Evolutionary conservation across 1,140 invertebrate genomes (phyloP), one percentile per base, ranked within the genome.

Genomic region (Chelonus insularis): DNA sequence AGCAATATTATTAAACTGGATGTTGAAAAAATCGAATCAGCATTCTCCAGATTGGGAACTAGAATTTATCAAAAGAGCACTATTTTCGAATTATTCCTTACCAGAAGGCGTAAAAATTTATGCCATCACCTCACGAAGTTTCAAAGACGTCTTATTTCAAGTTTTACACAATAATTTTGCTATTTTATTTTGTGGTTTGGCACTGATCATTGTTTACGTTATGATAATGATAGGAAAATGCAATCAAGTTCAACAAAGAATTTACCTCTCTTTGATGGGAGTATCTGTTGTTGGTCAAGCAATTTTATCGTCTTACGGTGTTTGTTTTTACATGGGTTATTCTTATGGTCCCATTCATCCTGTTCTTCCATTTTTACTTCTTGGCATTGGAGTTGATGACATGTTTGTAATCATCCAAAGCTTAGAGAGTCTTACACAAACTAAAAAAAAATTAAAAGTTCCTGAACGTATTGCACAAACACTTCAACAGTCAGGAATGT

Each of bases 401-500:
- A 79, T 83, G 77, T 78, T 86, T 67, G 82, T 86, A 60, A 75
- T 86, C 57, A 77, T 85, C 74, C 82, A 84, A 72, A 79, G 73
- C 48, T 63, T 82, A 2, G 71, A 78, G 41, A 79, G 68, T 41
- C 48, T 77, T 3, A 67, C 69, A 7, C 66, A 72, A 4, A 66
- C 50, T 14, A 76, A 84, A 21, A 76, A 76, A 50, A 41, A 73
- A 1, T 60, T 67, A 3, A 64, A 68, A 7, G 70, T 82, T 20
- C 65, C 76, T 0, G 67, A 77, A 50, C 71, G 79, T 11, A 79
- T 85, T 39, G 84, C 75, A 58, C 72, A 71, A 52, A 69, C 81
- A n/a, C 62, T 84, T 8, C 77, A 83, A 56, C 80, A 84, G 57
- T 85, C 87, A 34, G 88, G 88, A 32, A 85, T 87, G 8, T 88